Percentiles rank a stretch among this genome's conserved stretches.
These are phyloP conservation scores for Clytia hemisphaerica DNA, from an alignment of 30 jellyfish, hydroid and myxozoan genomes.

Conservation along the genomic window DNA sequence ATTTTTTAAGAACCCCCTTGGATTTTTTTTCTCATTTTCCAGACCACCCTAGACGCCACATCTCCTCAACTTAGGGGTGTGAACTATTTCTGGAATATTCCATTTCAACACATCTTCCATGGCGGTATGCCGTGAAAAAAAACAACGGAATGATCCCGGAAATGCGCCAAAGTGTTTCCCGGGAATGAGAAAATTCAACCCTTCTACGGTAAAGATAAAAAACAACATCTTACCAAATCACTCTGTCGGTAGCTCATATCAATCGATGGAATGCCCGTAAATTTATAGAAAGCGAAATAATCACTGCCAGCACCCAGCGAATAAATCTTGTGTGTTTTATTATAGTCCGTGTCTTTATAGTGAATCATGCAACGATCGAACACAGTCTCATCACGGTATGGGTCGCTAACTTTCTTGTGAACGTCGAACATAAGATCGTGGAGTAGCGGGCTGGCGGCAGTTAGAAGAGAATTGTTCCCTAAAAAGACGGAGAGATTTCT, in stretches of 20 bases:
- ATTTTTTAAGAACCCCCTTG: too few relatives aligned
- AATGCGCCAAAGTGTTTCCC: too few relatives aligned
- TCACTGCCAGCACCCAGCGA: slow-evolving; percentile 75
- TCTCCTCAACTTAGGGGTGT: too few relatives aligned
- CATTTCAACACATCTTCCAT: too few relatives aligned
- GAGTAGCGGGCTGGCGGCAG: slow-evolving; percentile 61
- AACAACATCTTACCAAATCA: slow-evolving; percentile 10
- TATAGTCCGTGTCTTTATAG: neutral
- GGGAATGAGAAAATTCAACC: too few relatives aligned
- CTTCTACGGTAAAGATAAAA: too few relatives aligned
- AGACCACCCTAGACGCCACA: too few relatives aligned
- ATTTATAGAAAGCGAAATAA: slow-evolving; percentile 46
- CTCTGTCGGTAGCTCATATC: slow-evolving; percentile 35
- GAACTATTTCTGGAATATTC: too few relatives aligned
- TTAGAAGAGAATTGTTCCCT: slow-evolving; percentile 54
- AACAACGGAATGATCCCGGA: too few relatives aligned
- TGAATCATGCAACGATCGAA: neutral
- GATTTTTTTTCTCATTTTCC: too few relatives aligned
- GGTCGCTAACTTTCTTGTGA: slow-evolving; percentile 33
- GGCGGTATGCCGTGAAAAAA: too few relatives aligned
- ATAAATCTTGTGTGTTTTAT: slow-evolving; percentile 12
- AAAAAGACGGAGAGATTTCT: neutral
- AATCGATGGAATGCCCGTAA: slow-evolving; percentile 58
- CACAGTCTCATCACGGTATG: neutral
- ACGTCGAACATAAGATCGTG: slow-evolving; percentile 30